These are phyloP conservation scores for Lithophane socia DNA, from an alignment of 2,888 invertebrate genomes.

Conservation along the genomic window DNA sequence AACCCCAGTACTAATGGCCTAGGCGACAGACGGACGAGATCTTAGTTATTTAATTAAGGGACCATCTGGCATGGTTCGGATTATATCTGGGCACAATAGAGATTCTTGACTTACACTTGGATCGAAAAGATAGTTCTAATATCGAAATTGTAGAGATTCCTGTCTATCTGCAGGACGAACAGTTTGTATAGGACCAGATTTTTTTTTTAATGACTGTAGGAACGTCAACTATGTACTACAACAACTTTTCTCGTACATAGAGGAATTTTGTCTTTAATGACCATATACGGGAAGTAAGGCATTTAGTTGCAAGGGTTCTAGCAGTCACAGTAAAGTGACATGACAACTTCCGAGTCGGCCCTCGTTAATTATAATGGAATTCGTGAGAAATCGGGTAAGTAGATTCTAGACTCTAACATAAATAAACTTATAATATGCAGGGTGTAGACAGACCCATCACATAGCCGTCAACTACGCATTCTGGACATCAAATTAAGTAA, in stretches of 20 bases:
- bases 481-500: too few relatives aligned
- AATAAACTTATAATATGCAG: neutral
- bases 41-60: conserved; percentile 53
- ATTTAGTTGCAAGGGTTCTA: conserved; percentile 46
- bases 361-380: conserved; percentile 35
- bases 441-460: too few relatives aligned
- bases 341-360: conserved; percentile 29
- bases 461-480: too few relatives aligned
- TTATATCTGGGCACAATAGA: conserved; percentile 27
- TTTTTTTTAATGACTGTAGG: neutral
- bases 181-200: neutral
- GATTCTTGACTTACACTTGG: conserved; percentile 11
- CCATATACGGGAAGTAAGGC: neutral
- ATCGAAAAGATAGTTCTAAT: conserved; percentile 30
- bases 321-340: conserved; percentile 51
- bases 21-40: conserved; percentile 6
- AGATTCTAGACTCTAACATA: neutral
- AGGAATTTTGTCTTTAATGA: conserved; percentile 6
- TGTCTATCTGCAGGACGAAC: neutral
- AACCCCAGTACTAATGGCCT: conserved; percentile 22
- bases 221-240: neutral
- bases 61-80: conserved; percentile 18
- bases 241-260: neutral
- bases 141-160: conserved; percentile 14
- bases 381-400: conserved; percentile 47